Evolutionary conservation across 2,888 invertebrate genomes (phyloP).

Genomic region (Erynnis tages): DNA sequence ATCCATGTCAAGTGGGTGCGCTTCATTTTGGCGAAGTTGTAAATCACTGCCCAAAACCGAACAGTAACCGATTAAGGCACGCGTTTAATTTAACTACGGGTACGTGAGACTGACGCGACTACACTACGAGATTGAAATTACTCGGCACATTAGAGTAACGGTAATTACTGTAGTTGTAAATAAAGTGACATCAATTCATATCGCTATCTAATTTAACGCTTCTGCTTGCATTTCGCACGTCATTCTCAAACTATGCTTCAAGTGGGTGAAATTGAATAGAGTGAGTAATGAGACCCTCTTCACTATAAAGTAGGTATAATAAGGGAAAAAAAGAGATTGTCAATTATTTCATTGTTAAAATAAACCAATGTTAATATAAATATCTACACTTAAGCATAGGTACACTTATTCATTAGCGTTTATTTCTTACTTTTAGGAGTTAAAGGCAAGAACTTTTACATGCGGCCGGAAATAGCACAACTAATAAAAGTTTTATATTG

Average conservation of each 20-base stretch:
- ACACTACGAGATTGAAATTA: slow-evolving; percentile 22
- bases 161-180: slow-evolving; percentile 20
- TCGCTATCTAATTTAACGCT: slow-evolving; percentile 10
- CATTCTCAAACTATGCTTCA: slow-evolving; percentile 2
- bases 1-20: slow-evolving; percentile 40
- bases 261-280: slow-evolving; percentile 1
- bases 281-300: not conserved
- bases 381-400: too few species aligned
- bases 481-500: too few species aligned
- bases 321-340: too few species aligned
- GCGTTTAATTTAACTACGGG: slow-evolving; percentile 15
- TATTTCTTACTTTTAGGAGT: too few species aligned
- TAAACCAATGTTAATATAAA: too few species aligned
- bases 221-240: slow-evolving; percentile 6
- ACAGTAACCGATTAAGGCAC: slow-evolving; percentile 22
- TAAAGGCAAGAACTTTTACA: too few species aligned
- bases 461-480: too few species aligned
- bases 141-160: slow-evolving; percentile 15
- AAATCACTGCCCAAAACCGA: slow-evolving; percentile 52
- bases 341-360: too few species aligned
- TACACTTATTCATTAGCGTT: too few species aligned
- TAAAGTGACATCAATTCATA: slow-evolving; percentile 24
- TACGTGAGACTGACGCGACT: slow-evolving; percentile 16
- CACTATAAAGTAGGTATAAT: too few species aligned
- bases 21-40: slow-evolving; percentile 56